Evolutionary conservation across 2,113 vertebrate species (phyloP), one percentile per base, ranked within the genome.

Genomic region (Chamaetylas fuelleborni): DNA sequence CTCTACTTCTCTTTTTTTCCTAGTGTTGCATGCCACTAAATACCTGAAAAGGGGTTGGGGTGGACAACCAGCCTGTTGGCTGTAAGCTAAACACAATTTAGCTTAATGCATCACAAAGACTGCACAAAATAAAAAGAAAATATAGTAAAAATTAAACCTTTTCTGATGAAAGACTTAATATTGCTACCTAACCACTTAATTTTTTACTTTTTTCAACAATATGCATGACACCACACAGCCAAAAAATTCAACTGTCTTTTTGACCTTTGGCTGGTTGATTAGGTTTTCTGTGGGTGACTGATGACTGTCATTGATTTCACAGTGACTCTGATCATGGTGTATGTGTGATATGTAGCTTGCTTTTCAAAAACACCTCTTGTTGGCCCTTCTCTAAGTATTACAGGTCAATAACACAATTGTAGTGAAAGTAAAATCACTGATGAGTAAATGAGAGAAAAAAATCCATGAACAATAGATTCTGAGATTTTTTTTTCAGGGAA

Each of bases 281-380:
- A 84, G 33, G 29, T 93, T 94, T 94, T 93, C 72, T 92, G 74
- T 91, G 57, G 3, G 17, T 95, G 86, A 86, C 61, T 86, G 83
- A 92, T 85, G 77, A 51, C 72, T 92, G 82, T 53, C 83, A 91
- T 53, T 81, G 92, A 86, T 95, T 95, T 95, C 72, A 79, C 81
- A 89, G 73, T 79, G 57, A 57, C 36, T 87, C 36, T 91, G 73
- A 95, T 89, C 72, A 86, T 89, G 61, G 86, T 91, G 11, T 67
- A 74, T 89, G 33, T 65, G 20, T 66, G 31, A 67, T 89, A 54
- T 76, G 60, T 67, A 23, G 5, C 15, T 87, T 93, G 83, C 79
- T 89, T 91, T 89, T 95, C 69, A 72, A 81, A 87, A 89, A 33
- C 54, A 47, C 12, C 69, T 69, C 28, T 86, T 84, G 25, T 18